These are phyloP conservation scores for Anableps anableps DNA, from an alignment of 2,797 vertebrate species.

Conservation along the genomic window DNA sequence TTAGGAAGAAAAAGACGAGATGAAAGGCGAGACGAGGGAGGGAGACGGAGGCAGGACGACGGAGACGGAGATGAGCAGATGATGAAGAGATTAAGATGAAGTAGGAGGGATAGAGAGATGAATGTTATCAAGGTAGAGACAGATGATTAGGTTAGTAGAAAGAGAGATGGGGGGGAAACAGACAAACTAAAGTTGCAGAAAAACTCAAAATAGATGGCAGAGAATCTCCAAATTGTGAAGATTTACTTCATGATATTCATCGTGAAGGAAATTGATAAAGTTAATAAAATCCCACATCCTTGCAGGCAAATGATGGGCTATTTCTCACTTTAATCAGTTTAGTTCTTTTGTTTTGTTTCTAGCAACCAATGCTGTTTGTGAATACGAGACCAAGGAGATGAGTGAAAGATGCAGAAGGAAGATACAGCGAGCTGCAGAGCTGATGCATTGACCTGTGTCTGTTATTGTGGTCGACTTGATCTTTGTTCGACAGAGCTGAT, in stretches of 20 bases:
- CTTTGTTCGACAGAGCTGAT: constrained; percentile 59
- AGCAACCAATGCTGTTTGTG: neutral
- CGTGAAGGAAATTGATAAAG: constrained; percentile 1
- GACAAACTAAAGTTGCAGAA: constrained; percentile 19
- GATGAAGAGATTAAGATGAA: constrained; percentile 64
- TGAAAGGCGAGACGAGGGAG: constrained; percentile 40
- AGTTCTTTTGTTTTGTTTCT: constrained; percentile 27
- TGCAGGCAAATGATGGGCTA: constrained; percentile 16
- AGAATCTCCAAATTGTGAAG: constrained; percentile 32
- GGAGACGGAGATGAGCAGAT: constrained; percentile 64
- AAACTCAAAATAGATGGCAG: constrained; percentile 37
- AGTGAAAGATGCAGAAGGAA: constrained; percentile 28
- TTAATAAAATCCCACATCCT: constrained; percentile 14
- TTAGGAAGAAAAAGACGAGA: constrained; percentile 67
- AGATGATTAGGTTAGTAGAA: constrained; percentile 51
- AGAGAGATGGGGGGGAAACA: neutral
- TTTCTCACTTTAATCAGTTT: constrained; percentile 28
- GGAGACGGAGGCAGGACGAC: constrained; percentile 33
- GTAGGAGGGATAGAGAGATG: constrained; percentile 57
- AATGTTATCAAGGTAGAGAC: constrained; percentile 48
- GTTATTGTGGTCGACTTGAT: constrained; percentile 57
- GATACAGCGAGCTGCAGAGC: constrained; percentile 32
- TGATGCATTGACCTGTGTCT: constrained; percentile 63
- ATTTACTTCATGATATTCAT: constrained; percentile 27
- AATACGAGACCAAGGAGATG: constrained; percentile 1